Base-by-base conservation (phyloP, 1,140 invertebrate genomes). In the Microvelia longipes region DNA sequence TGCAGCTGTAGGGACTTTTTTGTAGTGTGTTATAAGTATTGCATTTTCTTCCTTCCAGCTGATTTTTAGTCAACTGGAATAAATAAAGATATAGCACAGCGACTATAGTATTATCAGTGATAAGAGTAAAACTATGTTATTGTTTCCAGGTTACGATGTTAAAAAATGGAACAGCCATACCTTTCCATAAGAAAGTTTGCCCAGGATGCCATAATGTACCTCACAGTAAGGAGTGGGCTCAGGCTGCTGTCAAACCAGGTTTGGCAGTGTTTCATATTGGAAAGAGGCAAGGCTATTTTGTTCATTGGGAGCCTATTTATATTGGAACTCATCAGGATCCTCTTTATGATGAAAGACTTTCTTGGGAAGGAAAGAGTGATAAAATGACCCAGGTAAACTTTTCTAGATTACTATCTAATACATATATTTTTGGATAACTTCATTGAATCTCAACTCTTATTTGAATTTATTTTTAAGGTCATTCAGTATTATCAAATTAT, bases 221-320 rank as follows among this genome's bases (percentile, higher is more conserved):
- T 0, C 88, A 88, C 76, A 86, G 87, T 26, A 87, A 90, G 75
- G 90, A 93, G 74, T 94, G 92, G 91, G 85, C 89, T 77, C 69
- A 72, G 14, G 83, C 85, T n/a, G 84, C 86, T 0, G 80, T 85
- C 29, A 85, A 89, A 78, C 88, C 86, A 0, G 83, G 84, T 72
- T 80, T 95, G 70, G 86, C 87, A 73, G 86, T 94, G 13, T 94
- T 94, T 78, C 88, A 92, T 75, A 86, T 90, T 1, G 91, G 91
- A 2, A 93, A 94, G 75, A 81, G 92, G 27, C 87, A 83, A 1
- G 89, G 90, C 19, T 86, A 85, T 69, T 90, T 87, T 76, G 83
- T 90, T 26, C 90, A 92, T 76, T 95, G 93, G 93, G 92, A 94
- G 79, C 92, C 92, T 0, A 92, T 93, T 73, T 93, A 90, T 73